A percentile compares a stretch with the other conserved stretches of the same genome.
Conservation (phyloP, 2,113 vertebrate species). For the zebrafish (Danio rerio) region GRCz12tu NC_133197.1:5556501-5557000, state of each 20-base stretch:
- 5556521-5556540: neutral
- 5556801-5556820: neutral
- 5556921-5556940: neutral
- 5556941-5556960: neutral
- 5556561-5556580: neutral
- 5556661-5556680: neutral
- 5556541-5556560: neutral
- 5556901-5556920: slow-evolving; percentile 36
- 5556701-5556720: neutral
- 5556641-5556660: neutral
- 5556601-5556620: neutral
- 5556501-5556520: neutral
- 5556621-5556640: neutral
- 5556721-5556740: neutral
- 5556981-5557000: neutral
- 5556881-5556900: neutral
- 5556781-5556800: neutral
- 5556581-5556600: neutral
- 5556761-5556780: neutral
- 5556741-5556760: neutral
- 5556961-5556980: neutral
- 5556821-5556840: slow-evolving; percentile 31
- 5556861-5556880: slow-evolving; percentile 50
- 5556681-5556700: neutral
- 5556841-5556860: slow-evolving; percentile 56